A percentile compares a stretch with the other conserved stretches of the same genome.
phyloP scores from a whole-genome alignment of 35 echinoderm and acorn worm genomes.

The Ptychodera flava region DNA sequence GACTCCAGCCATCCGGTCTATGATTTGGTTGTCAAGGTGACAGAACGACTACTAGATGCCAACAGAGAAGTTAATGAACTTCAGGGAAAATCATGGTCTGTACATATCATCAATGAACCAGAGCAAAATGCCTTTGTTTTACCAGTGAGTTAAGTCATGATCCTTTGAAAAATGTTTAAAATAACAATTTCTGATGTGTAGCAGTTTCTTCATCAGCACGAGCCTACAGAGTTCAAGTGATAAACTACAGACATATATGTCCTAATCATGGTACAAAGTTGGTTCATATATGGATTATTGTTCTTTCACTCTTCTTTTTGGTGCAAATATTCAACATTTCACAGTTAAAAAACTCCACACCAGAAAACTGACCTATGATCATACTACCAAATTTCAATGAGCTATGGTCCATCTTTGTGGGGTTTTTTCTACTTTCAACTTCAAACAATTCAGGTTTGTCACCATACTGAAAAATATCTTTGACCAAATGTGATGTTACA shows the following conservation, averaged over 20 bases:
- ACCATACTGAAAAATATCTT: too few species aligned
- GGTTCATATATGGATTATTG: neutral
- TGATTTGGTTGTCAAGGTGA: conserved; percentile 30
- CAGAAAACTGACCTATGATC: too few species aligned
- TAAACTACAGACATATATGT: neutral
- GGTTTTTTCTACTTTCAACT: neutral
- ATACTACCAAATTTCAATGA: neutral
- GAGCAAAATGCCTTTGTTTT: conserved; percentile 90
- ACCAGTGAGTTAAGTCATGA: conserved; percentile 50
- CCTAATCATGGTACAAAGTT: neutral
- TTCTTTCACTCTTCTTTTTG: neutral
- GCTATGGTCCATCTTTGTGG: neutral
- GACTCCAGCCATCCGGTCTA: conserved; percentile 36
- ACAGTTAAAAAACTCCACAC: too few species aligned
- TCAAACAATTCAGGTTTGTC: too few species aligned
- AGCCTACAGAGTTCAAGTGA: neutral
- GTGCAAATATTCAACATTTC: too few species aligned
- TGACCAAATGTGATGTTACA: too few species aligned
- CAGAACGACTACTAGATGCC: conserved; percentile 24
- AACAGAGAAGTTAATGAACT: conserved; percentile 70
- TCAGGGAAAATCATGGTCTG: conserved; percentile 54
- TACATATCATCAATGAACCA: conserved; percentile 63
- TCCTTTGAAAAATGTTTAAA: too few species aligned
- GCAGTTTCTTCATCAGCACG: neutral
- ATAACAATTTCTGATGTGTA: neutral